Evolutionary conservation across 2,888 invertebrate genomes (phyloP), one percentile per base, ranked within the genome.

Genomic region (Poecilus cupreus): DNA sequence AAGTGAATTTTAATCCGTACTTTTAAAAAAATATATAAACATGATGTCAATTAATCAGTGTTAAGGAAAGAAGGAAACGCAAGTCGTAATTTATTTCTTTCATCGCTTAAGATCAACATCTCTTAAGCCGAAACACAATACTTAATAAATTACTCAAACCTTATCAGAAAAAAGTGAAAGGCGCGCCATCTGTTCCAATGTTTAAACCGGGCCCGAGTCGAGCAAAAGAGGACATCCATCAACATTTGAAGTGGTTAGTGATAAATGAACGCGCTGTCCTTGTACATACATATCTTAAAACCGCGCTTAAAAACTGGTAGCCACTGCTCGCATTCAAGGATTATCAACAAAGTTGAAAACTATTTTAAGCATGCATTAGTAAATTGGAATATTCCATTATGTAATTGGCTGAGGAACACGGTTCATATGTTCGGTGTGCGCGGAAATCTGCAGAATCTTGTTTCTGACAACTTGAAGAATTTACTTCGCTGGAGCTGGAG

Each of bases 321-420:
- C 26, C 13, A 46, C 10, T 24, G 60, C 51, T 43, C 43, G 79
- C 24, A 70, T 32, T 68, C 76, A 54, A 46, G 68, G 79, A 79
- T 70, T 79, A 79, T 79, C 79, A 10, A 37, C 4, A 2, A 11
- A 57, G 57, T 37, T 76, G 68, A 79, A 79, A 76, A 76, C 76
- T 79, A 79, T 70, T 79, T 79, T 68, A 70, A 79, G 79, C 79
- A 46, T 46, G 78, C 79, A 79, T 79, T 79, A 79, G 79, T 68
- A 49, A 79, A 79, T 79, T 79, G 79, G 79, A 79, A 79, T 70
- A 51, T 37, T 79, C 79, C 79, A 79, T 79, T 79, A 70, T 79
- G 68, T 79, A 79, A 79, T 79, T 79, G 68, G 51, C 32, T 10
- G 24, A 43, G 2, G 39, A 24, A 72, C 72, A 18, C 11, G n/a